Conservation (phyloP, 1,140 invertebrate genomes). For the Onthophagus taurus region DNA sequence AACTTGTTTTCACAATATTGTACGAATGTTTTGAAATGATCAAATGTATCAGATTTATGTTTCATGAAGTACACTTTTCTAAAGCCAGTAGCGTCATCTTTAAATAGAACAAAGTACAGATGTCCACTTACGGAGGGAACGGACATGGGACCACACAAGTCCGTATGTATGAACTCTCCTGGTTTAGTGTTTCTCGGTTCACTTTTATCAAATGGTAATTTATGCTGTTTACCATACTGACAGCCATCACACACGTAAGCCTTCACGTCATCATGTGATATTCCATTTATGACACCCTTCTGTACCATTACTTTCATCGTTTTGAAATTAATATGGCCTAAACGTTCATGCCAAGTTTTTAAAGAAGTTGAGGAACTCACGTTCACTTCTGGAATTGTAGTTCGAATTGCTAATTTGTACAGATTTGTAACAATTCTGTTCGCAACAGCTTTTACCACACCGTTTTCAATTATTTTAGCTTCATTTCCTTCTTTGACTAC, state of each 20-base stretch:
- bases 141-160: slow-evolving; percentile 38
- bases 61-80: slow-evolving; percentile 37
- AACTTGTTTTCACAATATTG: slow-evolving; percentile 14
- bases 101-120: slow-evolving; percentile 39
- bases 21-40: slow-evolving; percentile 8
- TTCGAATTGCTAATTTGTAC: too few relatives aligned
- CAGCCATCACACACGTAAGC: too few relatives aligned
- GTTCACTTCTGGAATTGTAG: not conserved
- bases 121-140: slow-evolving; percentile 32
- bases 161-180: slow-evolving; percentile 37
- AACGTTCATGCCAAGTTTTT: too few relatives aligned
- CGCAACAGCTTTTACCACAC: not conserved
- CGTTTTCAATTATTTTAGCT: slow-evolving; percentile 6
- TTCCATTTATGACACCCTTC: too few relatives aligned
- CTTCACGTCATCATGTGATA: too few relatives aligned
- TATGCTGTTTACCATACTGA: too few relatives aligned
- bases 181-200: too few relatives aligned
- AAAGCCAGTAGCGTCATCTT: slow-evolving; percentile 36
- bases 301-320: too few relatives aligned
- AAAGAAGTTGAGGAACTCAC: not conserved
- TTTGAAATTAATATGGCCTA: too few relatives aligned
- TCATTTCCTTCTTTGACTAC: slow-evolving; percentile 7
- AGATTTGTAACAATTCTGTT: too few relatives aligned
- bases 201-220: too few relatives aligned
- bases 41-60: slow-evolving; percentile 34